phyloP scores from a whole-genome alignment of 2,888 invertebrate species.

The Torymus aiolomorphi region DNA sequence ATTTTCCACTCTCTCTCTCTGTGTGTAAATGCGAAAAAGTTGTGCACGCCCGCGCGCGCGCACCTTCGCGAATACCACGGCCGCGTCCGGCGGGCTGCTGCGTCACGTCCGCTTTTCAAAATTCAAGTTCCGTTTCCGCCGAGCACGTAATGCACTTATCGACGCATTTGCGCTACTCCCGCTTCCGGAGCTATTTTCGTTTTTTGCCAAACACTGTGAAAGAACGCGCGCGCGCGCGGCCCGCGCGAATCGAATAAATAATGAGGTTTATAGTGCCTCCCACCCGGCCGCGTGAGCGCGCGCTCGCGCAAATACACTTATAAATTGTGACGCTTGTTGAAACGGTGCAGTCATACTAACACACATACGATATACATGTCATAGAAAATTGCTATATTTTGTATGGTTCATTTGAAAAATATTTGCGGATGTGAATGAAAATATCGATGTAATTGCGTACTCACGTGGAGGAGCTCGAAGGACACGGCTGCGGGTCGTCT shows the following conservation, averaged over 20 bases:
- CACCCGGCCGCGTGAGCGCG: background rate
- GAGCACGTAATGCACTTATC: slow-evolving; percentile 65
- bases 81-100: slow-evolving; percentile 31
- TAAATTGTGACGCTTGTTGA: slow-evolving; percentile 6
- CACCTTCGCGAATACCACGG: background rate
- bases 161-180: slow-evolving; percentile 56
- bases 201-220: slow-evolving; percentile 41
- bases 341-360: background rate
- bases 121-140: slow-evolving; percentile 63
- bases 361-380: background rate
- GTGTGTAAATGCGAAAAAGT: slow-evolving; percentile 13
- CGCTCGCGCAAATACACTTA: slow-evolving; percentile 1
- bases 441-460: slow-evolving; percentile 44
- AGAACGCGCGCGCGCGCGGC: slow-evolving; percentile 33
- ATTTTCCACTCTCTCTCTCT: slow-evolving; percentile 17
- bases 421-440: background rate
- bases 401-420: background rate
- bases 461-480: background rate
- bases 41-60: slow-evolving; percentile 25
- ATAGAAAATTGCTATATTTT: background rate
- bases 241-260: slow-evolving; percentile 48
- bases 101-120: slow-evolving; percentile 62
- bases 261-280: slow-evolving; percentile 29
- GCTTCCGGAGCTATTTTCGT: slow-evolving; percentile 53
- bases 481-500: background rate